These are phyloP conservation scores for Clarias macrocephalus DNA, from an alignment of 2,113 vertebrate species.

Conservation along the genomic window DNA sequence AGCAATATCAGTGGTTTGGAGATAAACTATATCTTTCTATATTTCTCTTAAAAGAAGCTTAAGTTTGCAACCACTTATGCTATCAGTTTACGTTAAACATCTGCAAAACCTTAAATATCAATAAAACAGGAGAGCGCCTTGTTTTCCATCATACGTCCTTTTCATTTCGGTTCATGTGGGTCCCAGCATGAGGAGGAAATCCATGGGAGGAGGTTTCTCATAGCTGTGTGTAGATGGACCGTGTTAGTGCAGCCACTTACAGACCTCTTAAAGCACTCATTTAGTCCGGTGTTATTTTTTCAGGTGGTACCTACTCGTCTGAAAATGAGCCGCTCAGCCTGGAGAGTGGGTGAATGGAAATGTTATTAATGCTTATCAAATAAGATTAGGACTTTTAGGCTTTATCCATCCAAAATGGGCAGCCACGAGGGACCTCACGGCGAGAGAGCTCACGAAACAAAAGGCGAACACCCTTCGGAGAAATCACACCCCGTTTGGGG, in stretches of 20 bases:
- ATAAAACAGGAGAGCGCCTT: slow-evolving; percentile 45
- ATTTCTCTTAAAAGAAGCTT: not conserved
- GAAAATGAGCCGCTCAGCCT: slow-evolving; percentile 33
- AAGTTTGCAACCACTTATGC: not conserved
- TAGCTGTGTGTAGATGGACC: slow-evolving; percentile 52
- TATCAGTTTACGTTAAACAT: not conserved
- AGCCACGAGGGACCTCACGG: slow-evolving; percentile 13
- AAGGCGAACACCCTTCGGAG: slow-evolving; percentile 13
- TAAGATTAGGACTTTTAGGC: slow-evolving; percentile 6
- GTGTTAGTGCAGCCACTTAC: slow-evolving; percentile 57
- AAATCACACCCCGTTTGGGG: slow-evolving; percentile 11
- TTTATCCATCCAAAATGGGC: slow-evolving; percentile 57
- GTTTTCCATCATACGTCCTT: slow-evolving; percentile 45
- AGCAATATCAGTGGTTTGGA: not conserved
- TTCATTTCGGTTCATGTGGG: slow-evolving; percentile 20
- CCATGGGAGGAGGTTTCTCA: slow-evolving; percentile 48
- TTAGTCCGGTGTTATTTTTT: slow-evolving; percentile 62
- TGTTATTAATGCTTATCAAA: slow-evolving; percentile 31
- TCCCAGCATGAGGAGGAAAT: not conserved
- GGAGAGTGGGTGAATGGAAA: slow-evolving; percentile 25
- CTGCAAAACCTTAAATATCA: not conserved
- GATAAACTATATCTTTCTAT: not conserved
- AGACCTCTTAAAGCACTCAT: slow-evolving; percentile 64
- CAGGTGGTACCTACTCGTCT: slow-evolving; percentile 60
- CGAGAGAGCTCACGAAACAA: slow-evolving; percentile 16